Percentiles rank a stretch among this genome's conserved stretches.
Evolutionary conservation across 2,113 vertebrate genomes (phyloP).

Genomic region (Syngnathus scovelli): DNA sequence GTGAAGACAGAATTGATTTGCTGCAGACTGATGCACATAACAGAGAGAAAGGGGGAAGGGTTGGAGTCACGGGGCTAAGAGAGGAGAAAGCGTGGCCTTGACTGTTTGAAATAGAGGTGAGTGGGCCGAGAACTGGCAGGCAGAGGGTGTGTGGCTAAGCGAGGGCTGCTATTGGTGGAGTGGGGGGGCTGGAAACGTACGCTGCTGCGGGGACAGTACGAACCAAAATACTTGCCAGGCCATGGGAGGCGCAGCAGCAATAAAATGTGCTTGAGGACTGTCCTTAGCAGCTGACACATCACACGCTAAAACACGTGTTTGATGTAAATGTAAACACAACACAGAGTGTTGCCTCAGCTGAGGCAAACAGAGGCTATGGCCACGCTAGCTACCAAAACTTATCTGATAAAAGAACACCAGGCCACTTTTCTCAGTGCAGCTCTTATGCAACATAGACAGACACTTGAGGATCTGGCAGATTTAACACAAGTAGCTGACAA

Average conservation of each 20-base stretch:
- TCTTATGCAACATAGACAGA: constrained; percentile 7
- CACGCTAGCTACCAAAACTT: constrained; percentile 28
- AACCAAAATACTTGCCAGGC: constrained; percentile 34
- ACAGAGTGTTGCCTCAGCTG: constrained; percentile 47
- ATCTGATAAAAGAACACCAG: constrained; percentile 14
- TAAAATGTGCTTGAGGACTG: constrained; percentile 28
- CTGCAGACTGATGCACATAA: constrained; percentile 9
- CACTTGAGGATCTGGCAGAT: not conserved
- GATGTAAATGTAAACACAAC: constrained; percentile 34
- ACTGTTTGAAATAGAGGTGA: constrained; percentile 48
- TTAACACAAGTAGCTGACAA: not conserved
- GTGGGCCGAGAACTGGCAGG: constrained; percentile 21
- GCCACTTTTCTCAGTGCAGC: constrained; percentile 6
- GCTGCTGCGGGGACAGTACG: constrained; percentile 4
- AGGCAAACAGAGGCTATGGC: constrained; percentile 18
- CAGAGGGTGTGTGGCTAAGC: constrained; percentile 55
- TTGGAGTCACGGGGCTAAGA: not conserved
- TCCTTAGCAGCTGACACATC: constrained; percentile 42
- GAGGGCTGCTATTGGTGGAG: constrained; percentile 57
- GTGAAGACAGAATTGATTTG: constrained; percentile 8
- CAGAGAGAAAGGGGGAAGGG: constrained; percentile 1
- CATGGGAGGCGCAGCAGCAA: constrained; percentile 11
- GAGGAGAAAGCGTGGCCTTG: constrained; percentile 43
- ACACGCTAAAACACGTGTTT: constrained; percentile 36
- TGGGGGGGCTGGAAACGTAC: constrained; percentile 12